A percentile compares a stretch with the other conserved stretches of the same genome.
Conservation (phyloP, 2,797 vertebrate species). For the Clarias platycephalus region DNA sequence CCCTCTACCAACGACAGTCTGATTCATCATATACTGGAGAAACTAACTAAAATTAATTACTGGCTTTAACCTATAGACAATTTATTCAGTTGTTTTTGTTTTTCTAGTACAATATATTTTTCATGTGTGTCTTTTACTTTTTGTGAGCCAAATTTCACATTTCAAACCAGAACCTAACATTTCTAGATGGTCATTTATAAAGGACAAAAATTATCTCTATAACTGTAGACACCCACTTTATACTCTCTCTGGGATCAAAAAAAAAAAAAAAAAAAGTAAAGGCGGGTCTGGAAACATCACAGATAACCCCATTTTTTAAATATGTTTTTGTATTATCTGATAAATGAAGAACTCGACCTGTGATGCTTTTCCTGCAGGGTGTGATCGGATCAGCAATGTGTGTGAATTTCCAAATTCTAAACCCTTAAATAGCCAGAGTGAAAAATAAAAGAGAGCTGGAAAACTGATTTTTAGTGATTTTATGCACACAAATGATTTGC, state of each 20-base stretch:
- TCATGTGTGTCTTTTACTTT: background rate
- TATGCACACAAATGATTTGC: background rate
- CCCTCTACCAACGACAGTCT: background rate
- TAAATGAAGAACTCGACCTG: background rate
- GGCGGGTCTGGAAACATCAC: background rate
- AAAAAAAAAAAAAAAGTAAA: background rate
- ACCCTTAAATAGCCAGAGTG: background rate
- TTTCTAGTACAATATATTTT: background rate
- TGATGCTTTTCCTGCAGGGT: slow-evolving; percentile 21
- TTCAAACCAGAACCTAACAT: background rate
- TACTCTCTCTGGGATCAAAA: background rate
- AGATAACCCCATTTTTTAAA: background rate
- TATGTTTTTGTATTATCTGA: background rate
- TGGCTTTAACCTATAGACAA: background rate
- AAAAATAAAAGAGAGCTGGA: background rate
- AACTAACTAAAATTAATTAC: too few species aligned
- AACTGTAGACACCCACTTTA: background rate
- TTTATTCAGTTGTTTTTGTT: background rate
- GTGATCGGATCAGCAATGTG: background rate
- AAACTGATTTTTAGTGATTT: background rate
- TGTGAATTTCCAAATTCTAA: background rate
- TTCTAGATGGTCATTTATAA: background rate
- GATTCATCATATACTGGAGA: background rate
- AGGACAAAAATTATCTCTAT: background rate
- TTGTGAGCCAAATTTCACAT: background rate